Base-by-base conservation (phyloP, 1,140 invertebrate species). In the Rhizoglyphus robini region DNA sequence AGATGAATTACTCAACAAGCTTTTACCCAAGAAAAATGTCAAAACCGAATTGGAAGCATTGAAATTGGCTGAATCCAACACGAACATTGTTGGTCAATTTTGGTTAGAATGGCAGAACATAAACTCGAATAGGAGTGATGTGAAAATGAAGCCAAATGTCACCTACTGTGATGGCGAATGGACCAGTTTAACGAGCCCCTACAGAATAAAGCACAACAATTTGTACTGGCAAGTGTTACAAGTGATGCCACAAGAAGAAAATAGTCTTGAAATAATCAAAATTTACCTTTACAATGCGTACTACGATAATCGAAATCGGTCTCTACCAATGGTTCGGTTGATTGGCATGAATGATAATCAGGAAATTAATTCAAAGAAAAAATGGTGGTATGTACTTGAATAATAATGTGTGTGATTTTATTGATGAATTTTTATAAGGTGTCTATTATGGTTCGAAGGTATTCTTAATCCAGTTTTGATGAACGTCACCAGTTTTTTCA, bases 211-310 rank as follows among this genome's bases (percentile, higher is more conserved):
- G 11, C 32, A 38, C 8, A 90, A 90, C 75, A 93, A 93, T 73
- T 82, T 88, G 5, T 90, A 90, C 74, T 91, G 88, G 88, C 88
- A 93, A 74, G 87, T 83, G 8, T 69, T 91, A 69, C 81, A 81
- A 67, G n/a, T n/a, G n/a, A n/a, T n/a, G n/a, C 84, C 86, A n/a
- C 18, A 13, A 20, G 3, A 3, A 1, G 29, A 25, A 2, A 27
- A 51, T 23, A 41, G 8, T 11, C 8, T 11, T 41, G 36, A 41
- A 41, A 11, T 18, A 18, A 41, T 41, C 36, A 18, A 41, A 8
- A 90, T 92, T 72, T 88, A 90, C 69, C 74, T 94, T 1, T 92
- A 87, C 72, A 88, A 87, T 0, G 90, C 90, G 15, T 94, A 90
- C 74, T 86, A 89, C 70, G 90, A 93, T 74, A 82, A 84, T 4